Base-by-base conservation (phyloP, 2,888 invertebrate species). In the Liodrosophila aerea region DNA sequence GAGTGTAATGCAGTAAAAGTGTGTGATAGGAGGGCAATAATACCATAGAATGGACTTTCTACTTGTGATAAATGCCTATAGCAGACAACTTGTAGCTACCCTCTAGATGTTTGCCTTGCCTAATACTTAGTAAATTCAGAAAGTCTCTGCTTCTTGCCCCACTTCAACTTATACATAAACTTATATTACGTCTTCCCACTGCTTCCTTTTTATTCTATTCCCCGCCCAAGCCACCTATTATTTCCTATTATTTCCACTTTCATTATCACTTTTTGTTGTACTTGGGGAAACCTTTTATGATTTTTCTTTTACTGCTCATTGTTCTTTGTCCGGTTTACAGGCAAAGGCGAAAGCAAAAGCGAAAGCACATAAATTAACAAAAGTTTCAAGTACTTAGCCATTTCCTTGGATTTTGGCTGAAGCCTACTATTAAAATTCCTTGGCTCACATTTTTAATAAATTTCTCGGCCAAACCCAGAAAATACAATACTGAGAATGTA, bases 401-500 rank as follows among this genome's bases (percentile, higher is more conserved):
- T 33, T 11, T 1, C n/a, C 4, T 16, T 16, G 7, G 33, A 33
- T 33, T 33, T 9, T 41, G 11, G 18, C 18, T 41, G 7, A 27
- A 27, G 13, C 18, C n/a, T 29, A 27, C 12, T 41, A n/a, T 41
- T 27, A 11, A 13, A 18, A 34, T 37, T 27, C 13, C 29, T 5
- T 16, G 11, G 16, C 41, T 43, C 52, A 57, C 45, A 44, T 76
- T 73, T 54, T 69, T 69, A 63, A 61, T 49, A 52, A 50, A 22
- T 40, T 33, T 46, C 7, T 2, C 3, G 7, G 13, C 36, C 44
- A 15, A 31, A 50, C 31, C 56, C 29, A 49, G 36, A 15, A 40
- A 11, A 45, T 40, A 37, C 40, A 31, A 57, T 39, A 41, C 22
- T 22, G 5, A 22, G 22, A 2, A 22, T 22, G 22, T 22, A 30